Percentiles rank a stretch among this genome's conserved stretches.
These are phyloP conservation scores for Riparia riparia DNA, from an alignment of 2,113 vertebrate species.

Conservation along the genomic window DNA sequence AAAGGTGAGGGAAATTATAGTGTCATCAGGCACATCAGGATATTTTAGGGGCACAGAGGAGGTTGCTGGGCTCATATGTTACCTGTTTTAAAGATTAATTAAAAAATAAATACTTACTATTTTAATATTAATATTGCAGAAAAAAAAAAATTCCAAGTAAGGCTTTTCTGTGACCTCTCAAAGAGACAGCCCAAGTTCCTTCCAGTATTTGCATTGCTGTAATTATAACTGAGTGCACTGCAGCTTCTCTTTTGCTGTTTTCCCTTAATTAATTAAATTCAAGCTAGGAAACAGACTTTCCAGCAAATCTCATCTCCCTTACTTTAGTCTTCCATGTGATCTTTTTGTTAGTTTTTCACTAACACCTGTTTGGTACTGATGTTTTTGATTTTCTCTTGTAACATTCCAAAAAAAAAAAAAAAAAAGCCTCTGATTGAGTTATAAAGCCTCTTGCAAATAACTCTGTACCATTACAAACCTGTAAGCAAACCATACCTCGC, in stretches of 20 bases:
- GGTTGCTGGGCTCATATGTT: not conserved
- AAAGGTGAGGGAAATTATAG: not conserved
- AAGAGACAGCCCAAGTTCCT: not conserved
- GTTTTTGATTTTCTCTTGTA: not conserved
- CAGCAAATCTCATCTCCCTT: not conserved
- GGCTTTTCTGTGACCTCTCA: not conserved
- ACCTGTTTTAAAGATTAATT: not conserved
- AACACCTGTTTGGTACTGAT: not conserved
- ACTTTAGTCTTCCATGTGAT: not conserved
- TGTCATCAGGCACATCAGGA: not conserved
- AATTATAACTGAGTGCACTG: not conserved
- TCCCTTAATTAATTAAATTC: not conserved
- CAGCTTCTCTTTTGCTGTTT: slow-evolving; percentile 1
- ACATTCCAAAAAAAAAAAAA: not conserved
- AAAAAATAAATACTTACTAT: not conserved
- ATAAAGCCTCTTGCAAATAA: not conserved
- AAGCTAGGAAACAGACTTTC: not conserved
- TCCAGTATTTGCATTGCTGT: not conserved
- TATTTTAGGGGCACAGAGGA: not conserved
- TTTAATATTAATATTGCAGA: not conserved
- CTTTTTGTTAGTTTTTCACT: not conserved
- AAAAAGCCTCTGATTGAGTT: slow-evolving; percentile 2
- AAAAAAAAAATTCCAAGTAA: not conserved
- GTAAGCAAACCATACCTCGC: not conserved
- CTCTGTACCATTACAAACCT: not conserved